Conservation (phyloP, 2,797 vertebrate species). For the Hypotaenidia okinawae region DNA sequence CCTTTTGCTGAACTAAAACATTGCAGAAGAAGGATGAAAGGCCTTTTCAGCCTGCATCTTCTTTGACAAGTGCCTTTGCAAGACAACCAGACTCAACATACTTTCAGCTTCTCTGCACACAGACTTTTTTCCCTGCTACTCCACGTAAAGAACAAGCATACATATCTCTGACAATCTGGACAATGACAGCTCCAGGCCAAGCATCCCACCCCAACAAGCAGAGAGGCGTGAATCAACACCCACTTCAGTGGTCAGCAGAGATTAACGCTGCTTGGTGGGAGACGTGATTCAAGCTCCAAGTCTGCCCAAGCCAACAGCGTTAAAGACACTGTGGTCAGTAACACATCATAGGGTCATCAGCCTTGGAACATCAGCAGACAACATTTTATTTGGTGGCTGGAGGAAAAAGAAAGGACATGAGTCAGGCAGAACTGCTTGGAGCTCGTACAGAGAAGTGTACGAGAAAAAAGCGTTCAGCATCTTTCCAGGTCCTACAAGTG, state of each 20-base stretch:
- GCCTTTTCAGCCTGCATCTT: background rate
- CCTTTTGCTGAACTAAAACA: background rate
- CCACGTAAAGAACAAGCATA: background rate
- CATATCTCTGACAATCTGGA: background rate
- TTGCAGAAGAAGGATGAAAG: background rate
- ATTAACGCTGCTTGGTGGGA: background rate
- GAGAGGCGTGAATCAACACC: background rate
- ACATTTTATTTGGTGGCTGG: background rate
- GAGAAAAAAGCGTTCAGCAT: background rate
- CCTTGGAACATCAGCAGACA: background rate
- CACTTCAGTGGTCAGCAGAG: background rate
- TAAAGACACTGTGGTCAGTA: background rate
- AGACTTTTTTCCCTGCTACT: background rate
- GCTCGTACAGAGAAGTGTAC: background rate
- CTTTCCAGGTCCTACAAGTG: background rate
- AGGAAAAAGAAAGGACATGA: background rate
- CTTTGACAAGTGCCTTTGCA: background rate
- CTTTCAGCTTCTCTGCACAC: background rate
- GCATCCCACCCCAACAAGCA: background rate
- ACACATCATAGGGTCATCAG: background rate
- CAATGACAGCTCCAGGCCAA: background rate
- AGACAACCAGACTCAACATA: background rate
- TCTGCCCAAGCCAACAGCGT: background rate
- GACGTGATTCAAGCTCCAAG: background rate
- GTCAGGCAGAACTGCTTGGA: background rate